Evolutionary conservation across 2,113 vertebrate genomes (phyloP), one percentile per base, ranked within the genome.

Genomic region (Phrynosoma blainvillii): DNA sequence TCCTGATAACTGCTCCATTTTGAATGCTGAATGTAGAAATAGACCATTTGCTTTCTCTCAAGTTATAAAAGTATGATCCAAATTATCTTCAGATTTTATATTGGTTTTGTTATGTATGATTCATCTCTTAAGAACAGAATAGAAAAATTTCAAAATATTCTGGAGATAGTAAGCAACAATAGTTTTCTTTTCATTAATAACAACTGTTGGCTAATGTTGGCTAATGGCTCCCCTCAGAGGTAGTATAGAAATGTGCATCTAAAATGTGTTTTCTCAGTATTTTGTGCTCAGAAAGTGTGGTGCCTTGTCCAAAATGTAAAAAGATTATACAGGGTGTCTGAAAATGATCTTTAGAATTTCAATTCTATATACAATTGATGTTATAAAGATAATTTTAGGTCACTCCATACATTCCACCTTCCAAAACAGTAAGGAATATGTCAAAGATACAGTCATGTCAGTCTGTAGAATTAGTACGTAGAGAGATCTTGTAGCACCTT

Each of bases 151-250:
- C 30, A 77, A 83, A 83, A 77, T 27, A 9, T 78, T 70, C 23
- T 40, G 47, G 73, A 84, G 73, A 40, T 68, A 70, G 21, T 83
- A 66, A 76, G 10, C n/a, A 77, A 10, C 11, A 23, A 78, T 9
- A 56, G 12, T 13, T 78, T 84, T 56, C 62, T 54, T 56, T 78
- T 23, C 42, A 71, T 56, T 25, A 84, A 78, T 82, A 78, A 77
- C 59, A 94, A 94, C 75, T 88, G 47, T 84, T 88, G 81, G 81
- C 47, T 88, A 68, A 84, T 88, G 47, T 84, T 88, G 81, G 81
- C 47, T 88, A 68, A 84, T 23, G n/a, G 87, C 81, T 88, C 81
- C 87, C 81, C 87, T 88, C 74, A 88, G 87, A 88, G 87, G 87
- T 56, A 78, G 16, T 56, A 78, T 56, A 84, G 73, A 84, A 88